These are phyloP conservation scores for Gephyroberyx darwinii DNA, from an alignment of 2,797 vertebrate species.

Conservation along the genomic window DNA sequence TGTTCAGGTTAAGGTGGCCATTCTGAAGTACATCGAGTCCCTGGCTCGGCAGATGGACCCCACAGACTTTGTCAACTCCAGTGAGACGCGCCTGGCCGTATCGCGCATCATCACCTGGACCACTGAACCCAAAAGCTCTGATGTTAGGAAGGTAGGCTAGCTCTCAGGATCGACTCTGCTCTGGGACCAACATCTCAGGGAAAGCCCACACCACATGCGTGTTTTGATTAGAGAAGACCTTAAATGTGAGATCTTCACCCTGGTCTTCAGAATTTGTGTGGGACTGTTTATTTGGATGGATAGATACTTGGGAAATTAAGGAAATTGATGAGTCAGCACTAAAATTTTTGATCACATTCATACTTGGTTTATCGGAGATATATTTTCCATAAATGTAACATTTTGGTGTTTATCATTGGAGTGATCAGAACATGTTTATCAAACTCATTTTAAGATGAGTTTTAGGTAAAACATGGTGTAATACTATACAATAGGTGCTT, in stretches of 20 bases:
- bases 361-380: neutral
- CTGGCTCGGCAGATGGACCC: conserved; percentile 92
- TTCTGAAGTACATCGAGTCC: conserved; percentile 91
- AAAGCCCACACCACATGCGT: neutral
- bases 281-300: neutral
- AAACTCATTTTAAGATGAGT: neutral
- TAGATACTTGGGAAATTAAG: no score
- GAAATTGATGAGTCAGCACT: no score
- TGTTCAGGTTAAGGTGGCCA: conserved; percentile 90
- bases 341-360: neutral
- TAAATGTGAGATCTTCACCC: neutral
- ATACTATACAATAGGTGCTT: neutral
- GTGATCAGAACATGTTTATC: neutral
- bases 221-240: neutral
- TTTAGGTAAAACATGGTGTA: neutral
- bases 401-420: neutral
- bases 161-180: conserved; percentile 7
- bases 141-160: conserved; percentile 88
- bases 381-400: neutral
- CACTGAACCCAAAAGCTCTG: conserved; percentile 93
- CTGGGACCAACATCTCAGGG: neutral
- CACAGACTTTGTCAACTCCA: conserved; percentile 90
- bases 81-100: conserved; percentile 90
- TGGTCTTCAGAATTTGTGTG: neutral
- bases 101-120: conserved; percentile 95